Evolutionary conservation across 2,113 vertebrate species (phyloP), one percentile per base, ranked within the genome.

Genomic region (Brachyhypopomus occidentalis): DNA sequence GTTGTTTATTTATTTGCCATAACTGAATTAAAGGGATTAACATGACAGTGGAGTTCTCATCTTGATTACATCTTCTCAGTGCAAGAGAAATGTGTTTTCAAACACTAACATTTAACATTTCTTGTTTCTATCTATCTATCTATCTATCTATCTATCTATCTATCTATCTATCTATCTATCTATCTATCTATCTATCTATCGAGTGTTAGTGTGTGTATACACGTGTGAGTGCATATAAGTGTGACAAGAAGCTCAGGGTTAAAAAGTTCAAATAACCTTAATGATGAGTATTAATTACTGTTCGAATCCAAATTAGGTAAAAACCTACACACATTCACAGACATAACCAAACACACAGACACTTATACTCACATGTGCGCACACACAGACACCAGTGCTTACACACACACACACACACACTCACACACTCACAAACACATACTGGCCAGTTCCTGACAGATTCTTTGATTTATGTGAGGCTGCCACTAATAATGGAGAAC

Each of bases 401-500:
- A 30, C 72, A 58, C 2, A 41, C 75, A 55, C 5, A 79, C 66
- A 76, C 77, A 81, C 74, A 83, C 87, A 86, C 79, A 83, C 69
- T 83, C 83, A 80, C 82, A 79, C 82, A 73, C 75, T 67, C 72
- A 77, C 77, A 78, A 70, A 63, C 36, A 63, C 30, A 14, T 58
- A 62, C 67, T 69, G 63, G 27, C 72, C 62, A 87, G 85, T 93
- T 94, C 88, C 89, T 96, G 96, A 97, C 96, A 97, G 92, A 94
- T 87, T 58, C 85, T 89, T 92, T 98, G 97, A 98, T 98, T 97
- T 97, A 98, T 97, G 95, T 95, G 94, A 93, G 89, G 94, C 94
- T 94, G 93, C 94, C 93, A 94, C 95, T 95, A 95, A 96, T 94
- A 94, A 94, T 94, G 95, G 91, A 92, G 96, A 96, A 95, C 95